phyloP scores from a whole-genome alignment of 2,797 vertebrate species.

The Sebastes minor region DNA sequence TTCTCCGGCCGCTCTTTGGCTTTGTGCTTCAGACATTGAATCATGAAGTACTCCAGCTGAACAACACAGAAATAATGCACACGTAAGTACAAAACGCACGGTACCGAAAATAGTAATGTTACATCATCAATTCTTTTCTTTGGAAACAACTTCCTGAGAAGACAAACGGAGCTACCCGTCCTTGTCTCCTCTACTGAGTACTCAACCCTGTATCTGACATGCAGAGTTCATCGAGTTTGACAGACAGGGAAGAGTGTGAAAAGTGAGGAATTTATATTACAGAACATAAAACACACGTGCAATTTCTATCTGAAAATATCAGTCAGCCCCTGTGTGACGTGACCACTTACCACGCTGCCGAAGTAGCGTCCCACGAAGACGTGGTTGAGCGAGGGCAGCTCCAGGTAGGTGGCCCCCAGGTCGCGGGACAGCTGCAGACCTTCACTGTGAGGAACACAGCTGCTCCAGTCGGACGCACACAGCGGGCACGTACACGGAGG shows the following conservation, averaged over 20 bases:
- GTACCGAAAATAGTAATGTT: constrained; percentile 31
- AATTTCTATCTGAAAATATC: neutral
- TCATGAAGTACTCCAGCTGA: constrained; percentile 98
- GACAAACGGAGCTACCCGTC: neutral
- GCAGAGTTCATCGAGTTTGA: neutral
- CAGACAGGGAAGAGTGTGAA: neutral
- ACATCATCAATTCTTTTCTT: constrained; percentile 30
- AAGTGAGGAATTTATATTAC: neutral
- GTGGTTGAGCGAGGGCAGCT: constrained; percentile 92
- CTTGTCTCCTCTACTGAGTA: neutral
- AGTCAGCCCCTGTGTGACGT: neutral
- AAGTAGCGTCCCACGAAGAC: constrained; percentile 95
- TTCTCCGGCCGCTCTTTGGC: constrained; percentile 92
- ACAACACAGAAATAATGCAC: constrained; percentile 47
- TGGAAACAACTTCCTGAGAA: constrained; percentile 10
- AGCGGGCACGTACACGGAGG: constrained; percentile 93
- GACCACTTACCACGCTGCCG: constrained; percentile 90
- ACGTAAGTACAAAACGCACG: constrained; percentile 15
- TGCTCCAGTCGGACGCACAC: constrained; percentile 93
- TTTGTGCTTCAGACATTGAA: constrained; percentile 96
- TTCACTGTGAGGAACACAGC: constrained; percentile 91
- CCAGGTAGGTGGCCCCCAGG: constrained; percentile 93
- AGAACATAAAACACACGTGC: neutral
- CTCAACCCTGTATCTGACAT: neutral
- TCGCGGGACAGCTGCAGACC: constrained; percentile 94